These are phyloP conservation scores for Taeniopygia guttata DNA, from an alignment of 2,797 vertebrate genomes.

Conservation along the genomic window DNA sequence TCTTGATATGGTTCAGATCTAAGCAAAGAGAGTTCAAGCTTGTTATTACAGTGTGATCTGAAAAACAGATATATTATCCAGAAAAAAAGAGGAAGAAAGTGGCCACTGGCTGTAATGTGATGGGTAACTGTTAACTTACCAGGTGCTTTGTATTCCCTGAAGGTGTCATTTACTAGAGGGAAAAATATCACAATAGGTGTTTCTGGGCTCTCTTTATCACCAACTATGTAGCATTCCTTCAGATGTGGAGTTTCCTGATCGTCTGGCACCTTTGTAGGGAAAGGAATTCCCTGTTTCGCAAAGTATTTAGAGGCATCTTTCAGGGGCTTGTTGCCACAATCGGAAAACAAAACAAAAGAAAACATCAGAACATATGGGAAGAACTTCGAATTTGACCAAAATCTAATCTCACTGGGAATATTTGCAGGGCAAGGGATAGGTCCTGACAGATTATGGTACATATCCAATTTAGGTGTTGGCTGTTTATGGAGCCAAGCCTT, in stretches of 20 bases:
- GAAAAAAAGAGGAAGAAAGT: not conserved
- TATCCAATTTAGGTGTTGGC: not conserved
- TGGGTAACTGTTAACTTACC: conserved; percentile 68
- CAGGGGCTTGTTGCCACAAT: conserved; percentile 69
- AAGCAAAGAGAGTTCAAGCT: not conserved
- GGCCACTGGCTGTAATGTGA: not conserved
- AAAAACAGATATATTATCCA: not conserved
- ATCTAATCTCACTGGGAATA: not conserved
- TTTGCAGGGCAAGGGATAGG: not conserved
- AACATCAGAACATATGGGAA: not conserved
- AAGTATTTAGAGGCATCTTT: conserved; percentile 81
- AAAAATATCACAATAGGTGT: conserved; percentile 83
- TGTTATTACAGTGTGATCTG: not conserved
- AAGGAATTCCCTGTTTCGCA: conserved; percentile 75
- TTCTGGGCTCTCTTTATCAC: conserved; percentile 71
- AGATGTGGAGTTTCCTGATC: conserved; percentile 66
- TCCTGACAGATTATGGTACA: not conserved
- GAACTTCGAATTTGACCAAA: not conserved
- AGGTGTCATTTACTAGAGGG: conserved; percentile 82
- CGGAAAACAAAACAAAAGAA: not conserved
- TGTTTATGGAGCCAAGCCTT: not conserved
- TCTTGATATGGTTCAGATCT: not conserved
- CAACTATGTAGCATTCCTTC: conserved; percentile 83
- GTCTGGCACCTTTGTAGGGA: conserved; percentile 75
- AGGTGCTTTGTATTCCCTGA: conserved; percentile 81